Conservation (phyloP, 2,797 vertebrate species). For the Anabacerthia variegaticeps region DNA sequence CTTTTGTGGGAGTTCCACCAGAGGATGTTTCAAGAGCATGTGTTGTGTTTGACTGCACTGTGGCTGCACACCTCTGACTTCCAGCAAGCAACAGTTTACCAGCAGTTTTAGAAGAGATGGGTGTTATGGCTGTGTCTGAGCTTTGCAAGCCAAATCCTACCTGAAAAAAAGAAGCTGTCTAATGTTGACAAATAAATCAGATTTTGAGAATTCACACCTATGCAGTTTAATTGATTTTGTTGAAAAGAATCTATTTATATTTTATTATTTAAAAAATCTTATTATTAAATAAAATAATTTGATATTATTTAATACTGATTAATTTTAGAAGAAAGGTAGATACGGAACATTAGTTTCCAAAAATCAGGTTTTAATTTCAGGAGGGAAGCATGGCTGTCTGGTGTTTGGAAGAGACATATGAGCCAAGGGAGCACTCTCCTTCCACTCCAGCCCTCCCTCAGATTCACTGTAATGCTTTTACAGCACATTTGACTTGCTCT, state of each 20-base stretch:
- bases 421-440: background rate
- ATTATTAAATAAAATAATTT: background rate
- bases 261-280: background rate
- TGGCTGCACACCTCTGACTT: background rate
- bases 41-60: background rate
- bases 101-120: background rate
- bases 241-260: background rate
- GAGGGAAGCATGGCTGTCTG: background rate
- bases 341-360: background rate
- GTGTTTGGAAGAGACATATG: background rate
- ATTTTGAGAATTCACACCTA: background rate
- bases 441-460: background rate
- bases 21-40: conserved; percentile 4
- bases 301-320: background rate
- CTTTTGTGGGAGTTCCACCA: conserved; percentile 28
- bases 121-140: background rate
- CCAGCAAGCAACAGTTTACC: background rate
- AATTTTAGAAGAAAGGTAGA: background rate
- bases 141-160: background rate
- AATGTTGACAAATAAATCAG: background rate
- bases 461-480: background rate
- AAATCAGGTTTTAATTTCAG: background rate
- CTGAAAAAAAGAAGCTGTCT: background rate
- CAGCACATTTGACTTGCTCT: background rate
- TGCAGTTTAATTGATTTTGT: background rate